Evolutionary conservation across 2,797 vertebrate genomes (phyloP), one percentile per base, ranked within the genome.

Genomic region (Brachymystax lenok): DNA sequence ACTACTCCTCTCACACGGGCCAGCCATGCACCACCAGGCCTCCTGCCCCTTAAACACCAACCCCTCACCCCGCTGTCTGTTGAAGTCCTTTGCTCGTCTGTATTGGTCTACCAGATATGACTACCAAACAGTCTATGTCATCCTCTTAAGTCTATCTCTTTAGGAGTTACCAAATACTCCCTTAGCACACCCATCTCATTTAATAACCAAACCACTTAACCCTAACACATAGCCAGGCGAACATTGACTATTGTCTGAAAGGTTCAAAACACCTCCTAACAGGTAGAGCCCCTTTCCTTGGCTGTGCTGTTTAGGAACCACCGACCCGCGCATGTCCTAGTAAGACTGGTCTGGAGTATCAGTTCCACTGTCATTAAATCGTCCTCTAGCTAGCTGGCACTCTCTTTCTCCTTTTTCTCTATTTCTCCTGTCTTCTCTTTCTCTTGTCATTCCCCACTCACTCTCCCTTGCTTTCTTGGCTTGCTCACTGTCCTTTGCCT

Each of bases 291-390:
- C 27, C n/a, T n/a, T 67, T 14, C 28, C 6, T 61, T 10, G 56
- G 56, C 17, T 70, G 16, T 12, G 3, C 40, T 13, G 8, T 24
- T 70, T 21, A 46, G 24, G 40, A 70, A 8, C 69, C 69, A 50
- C 64, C 74, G 73, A 78, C 74, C 70, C 75, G 77, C 84, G 67
- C 66, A 75, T 59, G 69, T 82, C 66, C 46, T 63, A 77, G 54
- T 72, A 59, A 64, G 40, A 46, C 40, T 46, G 40, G 35, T 74
- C 8, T 71, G 70, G 75, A 71, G 74, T 80, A 81, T 82, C 79
- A 33, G 79, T 81, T 79, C 80, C 81, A 75, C n/a, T 84, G 78
- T 85, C 67, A 84, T 82, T 71, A 78, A 80, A 79, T 83, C 77
- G 30, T 69, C 75, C 73, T 80, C 0, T 3, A 12, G n/a, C 3